Conservation (phyloP, 2,888 invertebrate genomes). For the Drosophila fulvimacula region DNA sequence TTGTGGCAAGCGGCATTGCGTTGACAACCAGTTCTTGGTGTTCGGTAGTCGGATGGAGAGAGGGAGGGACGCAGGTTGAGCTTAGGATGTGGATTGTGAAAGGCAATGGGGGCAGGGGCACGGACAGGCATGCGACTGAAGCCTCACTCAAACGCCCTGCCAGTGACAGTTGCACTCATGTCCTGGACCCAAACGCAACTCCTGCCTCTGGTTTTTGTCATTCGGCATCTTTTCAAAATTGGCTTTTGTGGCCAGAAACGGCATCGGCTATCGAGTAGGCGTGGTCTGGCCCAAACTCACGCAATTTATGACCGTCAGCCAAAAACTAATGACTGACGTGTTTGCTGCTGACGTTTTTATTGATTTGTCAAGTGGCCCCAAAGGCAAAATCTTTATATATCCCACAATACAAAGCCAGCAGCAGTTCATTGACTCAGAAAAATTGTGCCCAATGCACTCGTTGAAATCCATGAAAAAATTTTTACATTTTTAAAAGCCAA, state of each 20-base stretch:
- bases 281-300: slow-evolving; percentile 10
- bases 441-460: not conserved
- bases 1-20: slow-evolving; percentile 64
- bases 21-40: slow-evolving; percentile 54
- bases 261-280: slow-evolving; percentile 9
- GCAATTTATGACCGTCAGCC: slow-evolving; percentile 42
- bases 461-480: slow-evolving; percentile 40
- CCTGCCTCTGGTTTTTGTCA: slow-evolving; percentile 56
- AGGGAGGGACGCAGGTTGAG: not conserved
- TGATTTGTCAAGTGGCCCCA: slow-evolving; percentile 57
- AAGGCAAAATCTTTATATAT: slow-evolving; percentile 8
- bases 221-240: slow-evolving; percentile 46
- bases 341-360: slow-evolving; percentile 68
- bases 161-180: slow-evolving; percentile 58
- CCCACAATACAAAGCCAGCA: not conserved
- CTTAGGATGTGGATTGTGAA: slow-evolving; percentile 5
- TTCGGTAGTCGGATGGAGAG: not conserved
- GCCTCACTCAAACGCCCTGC: slow-evolving; percentile 58
- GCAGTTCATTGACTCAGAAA: slow-evolving; percentile 20
- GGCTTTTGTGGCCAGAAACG: slow-evolving; percentile 43
- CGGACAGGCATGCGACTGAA: slow-evolving; percentile 25
- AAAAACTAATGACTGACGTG: slow-evolving; percentile 65
- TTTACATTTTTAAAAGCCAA: slow-evolving; percentile 18
- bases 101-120: not conserved
- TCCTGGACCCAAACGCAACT: slow-evolving; percentile 6